A percentile compares a stretch with the other conserved stretches of the same genome.
Evolutionary conservation across 2,888 invertebrate genomes (phyloP).

Genomic region (Hydropsyche betteni): DNA sequence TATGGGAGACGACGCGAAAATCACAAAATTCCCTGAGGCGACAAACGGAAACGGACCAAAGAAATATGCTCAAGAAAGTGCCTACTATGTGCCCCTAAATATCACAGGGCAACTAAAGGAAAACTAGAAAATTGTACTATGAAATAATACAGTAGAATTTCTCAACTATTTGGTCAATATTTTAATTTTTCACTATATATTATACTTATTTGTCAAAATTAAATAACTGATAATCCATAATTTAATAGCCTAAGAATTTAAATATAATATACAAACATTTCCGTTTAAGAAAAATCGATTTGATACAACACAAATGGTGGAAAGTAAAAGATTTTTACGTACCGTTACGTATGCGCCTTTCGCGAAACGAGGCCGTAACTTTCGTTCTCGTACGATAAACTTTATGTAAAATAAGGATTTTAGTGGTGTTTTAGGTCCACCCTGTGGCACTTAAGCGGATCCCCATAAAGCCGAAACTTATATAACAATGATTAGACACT

Average conservation of each 20-base stretch:
- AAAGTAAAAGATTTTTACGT: too few species aligned
- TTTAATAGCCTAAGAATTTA: too few species aligned
- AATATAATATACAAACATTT: too few species aligned
- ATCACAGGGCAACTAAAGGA: background rate
- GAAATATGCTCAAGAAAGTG: constrained; percentile 34
- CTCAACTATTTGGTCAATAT: too few species aligned
- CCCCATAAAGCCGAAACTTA: constrained; percentile 40
- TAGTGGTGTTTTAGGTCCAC: constrained; percentile 22
- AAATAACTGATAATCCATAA: too few species aligned
- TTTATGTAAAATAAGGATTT: constrained; percentile 27
- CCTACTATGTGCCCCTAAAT: background rate
- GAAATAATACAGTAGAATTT: too few species aligned
- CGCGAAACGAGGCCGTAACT: constrained; percentile 20
- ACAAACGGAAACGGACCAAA: constrained; percentile 39
- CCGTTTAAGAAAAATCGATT: too few species aligned
- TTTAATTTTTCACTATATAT: too few species aligned
- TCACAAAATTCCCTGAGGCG: constrained; percentile 45
- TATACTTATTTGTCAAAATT: too few species aligned
- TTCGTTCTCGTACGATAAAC: constrained; percentile 16
- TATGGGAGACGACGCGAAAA: constrained; percentile 30
- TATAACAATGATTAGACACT: constrained; percentile 42
- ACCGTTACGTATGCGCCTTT: background rate
- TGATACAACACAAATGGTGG: too few species aligned
- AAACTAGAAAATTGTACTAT: too few species aligned
- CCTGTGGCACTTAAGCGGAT: constrained; percentile 34